Conservation (phyloP, 2,113 vertebrate genomes). For the Python bivittatus region DNA sequence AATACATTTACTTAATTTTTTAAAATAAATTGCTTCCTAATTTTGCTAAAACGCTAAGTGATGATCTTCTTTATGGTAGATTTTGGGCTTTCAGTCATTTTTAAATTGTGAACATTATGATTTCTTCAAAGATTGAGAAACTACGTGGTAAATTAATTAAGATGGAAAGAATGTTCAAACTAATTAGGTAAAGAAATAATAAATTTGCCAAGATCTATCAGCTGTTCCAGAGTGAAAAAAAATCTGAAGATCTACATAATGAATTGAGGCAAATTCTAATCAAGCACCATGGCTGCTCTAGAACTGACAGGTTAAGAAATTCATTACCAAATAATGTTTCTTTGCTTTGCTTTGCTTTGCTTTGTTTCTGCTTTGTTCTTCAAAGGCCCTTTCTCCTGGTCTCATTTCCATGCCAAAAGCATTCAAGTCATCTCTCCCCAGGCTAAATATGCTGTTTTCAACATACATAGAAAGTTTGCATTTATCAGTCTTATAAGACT, state of each 20-base stretch:
- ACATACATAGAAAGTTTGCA: background rate
- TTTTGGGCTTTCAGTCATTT: conserved; percentile 34
- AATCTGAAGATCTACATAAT: background rate
- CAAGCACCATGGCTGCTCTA: background rate
- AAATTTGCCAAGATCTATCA: conserved; percentile 9
- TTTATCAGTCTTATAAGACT: background rate
- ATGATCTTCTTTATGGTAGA: conserved; percentile 46
- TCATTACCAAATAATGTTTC: background rate
- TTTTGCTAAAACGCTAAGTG: background rate
- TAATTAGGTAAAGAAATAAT: conserved; percentile 18
- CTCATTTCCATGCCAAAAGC: background rate
- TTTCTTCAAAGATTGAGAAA: conserved; percentile 37
- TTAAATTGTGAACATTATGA: conserved; percentile 43
- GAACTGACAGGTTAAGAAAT: background rate
- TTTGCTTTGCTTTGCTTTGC: background rate
- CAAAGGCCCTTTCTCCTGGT: background rate
- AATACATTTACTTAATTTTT: too few relatives aligned
- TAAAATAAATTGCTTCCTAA: too few relatives aligned
- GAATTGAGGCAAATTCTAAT: background rate
- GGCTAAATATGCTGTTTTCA: background rate
- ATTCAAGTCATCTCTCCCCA: background rate
- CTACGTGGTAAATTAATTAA: conserved; percentile 35
- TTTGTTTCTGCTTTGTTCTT: background rate
- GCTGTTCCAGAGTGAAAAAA: background rate
- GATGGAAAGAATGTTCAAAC: conserved; percentile 41